phyloP scores from a whole-genome alignment of 2,888 invertebrate species.

The Chalcosyrphus nemorum region DNA sequence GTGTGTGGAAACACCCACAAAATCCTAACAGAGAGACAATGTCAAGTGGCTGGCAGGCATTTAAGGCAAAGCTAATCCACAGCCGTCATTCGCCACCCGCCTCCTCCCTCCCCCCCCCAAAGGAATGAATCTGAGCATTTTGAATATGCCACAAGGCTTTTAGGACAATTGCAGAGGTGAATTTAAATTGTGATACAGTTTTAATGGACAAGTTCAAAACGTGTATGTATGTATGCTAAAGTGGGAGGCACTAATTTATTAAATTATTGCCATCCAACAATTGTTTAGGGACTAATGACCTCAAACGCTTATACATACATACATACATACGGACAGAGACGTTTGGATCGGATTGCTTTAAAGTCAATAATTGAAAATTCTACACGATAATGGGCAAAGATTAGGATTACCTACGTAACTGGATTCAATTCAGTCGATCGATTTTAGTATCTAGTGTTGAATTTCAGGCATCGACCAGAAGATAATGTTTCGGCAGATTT shows the following conservation, averaged over 20 bases:
- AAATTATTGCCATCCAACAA: neutral
- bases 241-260: neutral
- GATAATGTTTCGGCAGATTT: no score
- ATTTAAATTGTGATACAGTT: conserved; percentile 8
- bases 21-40: conserved; percentile 1
- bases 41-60: neutral
- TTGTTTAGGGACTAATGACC: neutral
- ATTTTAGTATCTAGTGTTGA: no score
- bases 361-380: no score
- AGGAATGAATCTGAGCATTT: neutral
- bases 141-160: conserved; percentile 15
- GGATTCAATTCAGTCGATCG: no score
- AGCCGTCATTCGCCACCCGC: neutral
- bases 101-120: neutral
- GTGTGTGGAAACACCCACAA: neutral
- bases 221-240: neutral
- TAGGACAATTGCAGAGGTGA: conserved; percentile 13
- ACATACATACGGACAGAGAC: no score
- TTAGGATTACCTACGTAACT: no score
- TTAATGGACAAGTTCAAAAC: neutral
- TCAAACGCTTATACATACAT: neutral
- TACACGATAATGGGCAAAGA: no score
- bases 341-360: no score
- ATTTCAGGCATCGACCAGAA: no score
- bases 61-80: neutral